These are phyloP conservation scores for Cryptocephalus moraei DNA, from an alignment of 2,888 invertebrate species.

Conservation along the genomic window DNA sequence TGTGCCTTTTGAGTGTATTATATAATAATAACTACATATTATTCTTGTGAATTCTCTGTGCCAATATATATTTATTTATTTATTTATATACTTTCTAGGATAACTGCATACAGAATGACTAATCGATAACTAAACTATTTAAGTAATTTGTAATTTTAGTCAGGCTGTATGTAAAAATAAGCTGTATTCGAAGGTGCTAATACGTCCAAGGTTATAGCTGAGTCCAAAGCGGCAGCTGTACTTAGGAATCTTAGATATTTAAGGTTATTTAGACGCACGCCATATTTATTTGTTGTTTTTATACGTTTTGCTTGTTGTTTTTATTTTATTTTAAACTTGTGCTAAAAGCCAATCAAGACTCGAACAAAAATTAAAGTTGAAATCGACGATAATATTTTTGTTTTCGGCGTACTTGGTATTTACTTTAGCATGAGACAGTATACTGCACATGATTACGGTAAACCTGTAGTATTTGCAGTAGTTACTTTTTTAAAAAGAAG, in stretches of 20 bases:
- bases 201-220: constrained; percentile 2
- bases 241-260: constrained; percentile 8
- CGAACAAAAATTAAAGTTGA: background rate
- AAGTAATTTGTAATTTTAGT: constrained; percentile 2
- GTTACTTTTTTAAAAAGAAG: constrained; percentile 9
- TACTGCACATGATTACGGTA: too few species aligned
- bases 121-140: constrained; percentile 2
- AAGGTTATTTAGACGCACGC: background rate
- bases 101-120: background rate
- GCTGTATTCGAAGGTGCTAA: constrained; percentile 23
- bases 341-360: background rate
- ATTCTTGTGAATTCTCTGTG: constrained; percentile 24
- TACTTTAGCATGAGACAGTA: too few species aligned
- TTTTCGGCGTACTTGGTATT: too few species aligned
- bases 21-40: background rate
- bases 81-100: too few species aligned
- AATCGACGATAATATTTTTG: too few species aligned
- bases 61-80: constrained; percentile 4
- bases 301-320: constrained; percentile 5
- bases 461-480: too few species aligned
- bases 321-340: constrained; percentile 3
- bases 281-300: background rate
- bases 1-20: constrained; percentile 6
- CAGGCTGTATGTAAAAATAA: constrained; percentile 6
- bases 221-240: constrained; percentile 21